Conservation (phyloP, 2,113 vertebrate genomes). For the Neotoma lepida region DNA sequence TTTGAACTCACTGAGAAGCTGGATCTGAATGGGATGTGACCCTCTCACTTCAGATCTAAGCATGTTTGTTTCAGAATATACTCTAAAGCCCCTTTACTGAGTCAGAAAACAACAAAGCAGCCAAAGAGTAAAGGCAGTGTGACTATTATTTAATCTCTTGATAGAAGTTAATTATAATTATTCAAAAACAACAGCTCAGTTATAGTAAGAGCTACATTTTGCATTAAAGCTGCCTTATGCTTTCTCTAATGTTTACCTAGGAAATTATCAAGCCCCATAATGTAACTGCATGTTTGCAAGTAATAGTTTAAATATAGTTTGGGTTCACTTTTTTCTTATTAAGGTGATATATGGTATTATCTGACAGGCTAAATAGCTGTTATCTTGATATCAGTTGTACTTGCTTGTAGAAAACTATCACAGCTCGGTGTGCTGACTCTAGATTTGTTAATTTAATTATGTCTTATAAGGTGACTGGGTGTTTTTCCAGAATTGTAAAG, state of each 20-base stretch:
- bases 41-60: not conserved
- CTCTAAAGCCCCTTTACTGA: not conserved
- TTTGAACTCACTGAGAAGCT: not conserved
- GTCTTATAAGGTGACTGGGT: not conserved
- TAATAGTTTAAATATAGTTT: not conserved
- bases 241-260: not conserved
- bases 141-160: not conserved
- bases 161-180: not conserved
- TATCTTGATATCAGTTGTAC: not conserved
- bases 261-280: not conserved
- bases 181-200: not conserved
- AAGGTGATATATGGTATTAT: not conserved
- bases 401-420: not conserved
- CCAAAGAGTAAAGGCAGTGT: not conserved
- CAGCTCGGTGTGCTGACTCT: not conserved
- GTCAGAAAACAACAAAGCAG: not conserved
- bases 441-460: not conserved
- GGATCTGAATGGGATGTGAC: not conserved
- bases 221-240: not conserved
- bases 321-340: not conserved
- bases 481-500: not conserved
- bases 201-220: not conserved
- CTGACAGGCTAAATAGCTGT: not conserved
- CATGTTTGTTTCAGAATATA: not conserved
- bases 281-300: not conserved